Evolutionary conservation across 2,888 invertebrate species (phyloP).

Genomic region (Sialis lutaria): DNA sequence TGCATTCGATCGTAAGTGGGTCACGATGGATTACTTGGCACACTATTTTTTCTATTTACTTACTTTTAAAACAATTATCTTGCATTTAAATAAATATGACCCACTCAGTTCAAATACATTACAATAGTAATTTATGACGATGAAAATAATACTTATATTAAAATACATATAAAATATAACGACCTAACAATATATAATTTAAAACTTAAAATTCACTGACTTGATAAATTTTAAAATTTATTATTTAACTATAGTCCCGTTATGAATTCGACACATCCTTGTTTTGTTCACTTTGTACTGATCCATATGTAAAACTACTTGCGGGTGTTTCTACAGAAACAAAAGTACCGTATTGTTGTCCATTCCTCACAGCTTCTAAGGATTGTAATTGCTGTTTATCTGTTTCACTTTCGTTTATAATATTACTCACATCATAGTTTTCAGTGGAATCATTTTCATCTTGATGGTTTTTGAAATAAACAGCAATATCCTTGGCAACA

Average conservation of each 20-base stretch:
- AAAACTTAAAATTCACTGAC: neutral
- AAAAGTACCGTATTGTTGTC: slow-evolving; percentile 18
- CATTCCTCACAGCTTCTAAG: slow-evolving; percentile 11
- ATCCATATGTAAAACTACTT: slow-evolving; percentile 15
- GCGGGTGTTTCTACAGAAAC: slow-evolving; percentile 17
- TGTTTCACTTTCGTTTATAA: neutral
- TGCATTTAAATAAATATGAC: too few relatives aligned
- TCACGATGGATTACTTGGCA: too few relatives aligned
- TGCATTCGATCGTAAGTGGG: too few relatives aligned
- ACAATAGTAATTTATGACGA: neutral
- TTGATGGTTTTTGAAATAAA: slow-evolving; percentile 26
- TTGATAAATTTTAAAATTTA: neutral
- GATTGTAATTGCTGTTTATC: neutral
- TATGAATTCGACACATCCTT: neutral
- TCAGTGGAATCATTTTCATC: neutral
- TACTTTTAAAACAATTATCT: too few relatives aligned
- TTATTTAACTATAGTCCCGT: neutral
- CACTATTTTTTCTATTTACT: too few relatives aligned
- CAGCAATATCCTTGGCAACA: slow-evolving; percentile 38
- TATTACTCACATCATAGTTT: neutral
- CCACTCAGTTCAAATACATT: too few relatives aligned
- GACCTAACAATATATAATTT: neutral
- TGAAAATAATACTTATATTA: neutral
- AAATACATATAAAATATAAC: neutral
- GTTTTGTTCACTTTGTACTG: slow-evolving; percentile 6